Percentiles rank a stretch among this genome's conserved stretches.
These are phyloP conservation scores for Bicyclus anynana DNA, from an alignment of 1,140 invertebrate genomes.

Conservation along the genomic window DNA sequence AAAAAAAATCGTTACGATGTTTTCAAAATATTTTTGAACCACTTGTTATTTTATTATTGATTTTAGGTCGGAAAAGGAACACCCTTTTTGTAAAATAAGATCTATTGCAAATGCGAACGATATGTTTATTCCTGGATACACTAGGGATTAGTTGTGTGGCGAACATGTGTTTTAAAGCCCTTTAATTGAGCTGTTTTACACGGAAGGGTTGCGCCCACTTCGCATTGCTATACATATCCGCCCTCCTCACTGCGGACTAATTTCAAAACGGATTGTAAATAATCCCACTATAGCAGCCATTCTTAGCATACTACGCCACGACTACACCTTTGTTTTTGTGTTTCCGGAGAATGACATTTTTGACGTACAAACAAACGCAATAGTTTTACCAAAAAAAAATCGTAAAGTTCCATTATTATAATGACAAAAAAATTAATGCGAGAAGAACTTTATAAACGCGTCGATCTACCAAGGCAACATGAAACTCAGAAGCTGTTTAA, in stretches of 20 bases:
- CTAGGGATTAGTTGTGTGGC: constrained; percentile 51
- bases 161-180: constrained; percentile 63
- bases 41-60: too few species aligned
- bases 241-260: constrained; percentile 39
- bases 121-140: constrained; percentile 49
- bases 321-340: constrained; percentile 52
- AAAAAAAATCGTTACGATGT: too few species aligned
- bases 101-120: constrained; percentile 42
- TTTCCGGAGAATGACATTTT: constrained; percentile 43
- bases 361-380: constrained; percentile 44
- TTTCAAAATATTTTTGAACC: too few species aligned
- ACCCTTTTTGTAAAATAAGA: constrained; percentile 14
- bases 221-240: constrained; percentile 55
- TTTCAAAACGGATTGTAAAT: constrained; percentile 49
- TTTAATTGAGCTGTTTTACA: constrained; percentile 67
- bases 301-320: constrained; percentile 36
- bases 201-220: constrained; percentile 59
- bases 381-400: constrained; percentile 23
- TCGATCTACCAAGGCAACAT: constrained; percentile 28
- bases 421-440: constrained; percentile 20
- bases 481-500: constrained; percentile 33
- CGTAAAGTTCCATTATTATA: not conserved
- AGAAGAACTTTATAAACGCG: constrained; percentile 47
- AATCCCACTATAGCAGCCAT: constrained; percentile 47
- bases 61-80: too few species aligned